These are phyloP conservation scores for Prionailurus bengalensis DNA, from an alignment of 2,113 vertebrate species.

Conservation along the genomic window DNA sequence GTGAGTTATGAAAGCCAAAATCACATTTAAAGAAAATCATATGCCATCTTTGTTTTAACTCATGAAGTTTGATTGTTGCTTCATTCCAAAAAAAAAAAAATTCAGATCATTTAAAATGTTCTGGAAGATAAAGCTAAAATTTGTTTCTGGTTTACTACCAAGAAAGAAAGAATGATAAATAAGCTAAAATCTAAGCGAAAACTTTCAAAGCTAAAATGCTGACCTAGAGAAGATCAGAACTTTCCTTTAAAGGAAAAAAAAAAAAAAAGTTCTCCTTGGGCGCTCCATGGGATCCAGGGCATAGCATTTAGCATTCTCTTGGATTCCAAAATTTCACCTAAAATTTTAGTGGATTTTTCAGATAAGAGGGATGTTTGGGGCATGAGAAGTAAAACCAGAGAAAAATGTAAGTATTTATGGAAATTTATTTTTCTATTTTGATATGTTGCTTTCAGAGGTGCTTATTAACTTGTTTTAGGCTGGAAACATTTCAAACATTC, in stretches of 20 bases:
- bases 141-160: not conserved
- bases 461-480: not conserved
- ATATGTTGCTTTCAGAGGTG: not conserved
- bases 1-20: not conserved
- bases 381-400: not conserved
- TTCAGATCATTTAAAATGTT: not conserved
- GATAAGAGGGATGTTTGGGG: not conserved
- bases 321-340: not conserved
- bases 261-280: not conserved
- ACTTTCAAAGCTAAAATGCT: not conserved
- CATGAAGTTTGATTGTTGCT: not conserved
- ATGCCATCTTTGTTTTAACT: not conserved
- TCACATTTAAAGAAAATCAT: not conserved
- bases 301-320: not conserved
- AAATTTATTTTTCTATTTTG: not conserved
- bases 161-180: not conserved
- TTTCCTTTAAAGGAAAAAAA: not conserved
- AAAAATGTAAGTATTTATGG: not conserved
- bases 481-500: not conserved
- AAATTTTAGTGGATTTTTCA: not conserved
- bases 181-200: not conserved
- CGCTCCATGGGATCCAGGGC: fast-evolving
- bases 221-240: not conserved
- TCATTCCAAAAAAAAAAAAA: not conserved
- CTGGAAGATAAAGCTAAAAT: not conserved